Evolutionary conservation across 2,888 invertebrate species (phyloP).

Genomic region (Cheiracanthium punctorium): DNA sequence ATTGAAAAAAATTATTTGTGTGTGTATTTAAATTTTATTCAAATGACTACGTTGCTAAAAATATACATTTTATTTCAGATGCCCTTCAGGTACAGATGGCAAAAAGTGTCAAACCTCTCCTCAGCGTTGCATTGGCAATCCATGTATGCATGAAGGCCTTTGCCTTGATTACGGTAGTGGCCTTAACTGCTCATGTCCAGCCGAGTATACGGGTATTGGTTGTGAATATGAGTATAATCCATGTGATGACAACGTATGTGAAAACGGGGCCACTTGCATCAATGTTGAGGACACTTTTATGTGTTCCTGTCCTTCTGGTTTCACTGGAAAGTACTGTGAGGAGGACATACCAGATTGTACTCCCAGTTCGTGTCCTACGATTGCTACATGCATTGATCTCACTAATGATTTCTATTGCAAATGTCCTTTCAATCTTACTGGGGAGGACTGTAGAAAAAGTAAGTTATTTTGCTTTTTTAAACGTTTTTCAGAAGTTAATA

Average conservation of each 20-base stretch:
- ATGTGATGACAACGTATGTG: slow-evolving; percentile 80
- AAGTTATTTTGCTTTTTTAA: slow-evolving; percentile 75
- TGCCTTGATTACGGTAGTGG: slow-evolving; percentile 97
- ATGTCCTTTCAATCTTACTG: slow-evolving; percentile 97
- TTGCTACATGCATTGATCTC: slow-evolving; percentile 92
- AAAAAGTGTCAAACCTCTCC: slow-evolving; percentile 98
- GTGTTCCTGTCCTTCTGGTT: slow-evolving; percentile 87
- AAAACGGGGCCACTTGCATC: slow-evolving; percentile 91
- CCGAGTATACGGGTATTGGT: slow-evolving; percentile 89
- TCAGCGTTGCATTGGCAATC: slow-evolving; percentile 93
- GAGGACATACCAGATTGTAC: slow-evolving; percentile 93
- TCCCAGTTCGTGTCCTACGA: slow-evolving; percentile 94
- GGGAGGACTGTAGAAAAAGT: slow-evolving; percentile 97
- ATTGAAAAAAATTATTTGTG: too few relatives aligned
- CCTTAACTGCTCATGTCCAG: slow-evolving; percentile 94
- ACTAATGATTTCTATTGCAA: slow-evolving; percentile 95
- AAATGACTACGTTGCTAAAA: too few relatives aligned
- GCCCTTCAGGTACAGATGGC: slow-evolving; percentile 95
- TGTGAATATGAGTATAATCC: slow-evolving; percentile 93
- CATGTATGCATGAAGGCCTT: slow-evolving; percentile 96
- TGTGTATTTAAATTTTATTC: too few relatives aligned
- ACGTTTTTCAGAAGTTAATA: neutral
- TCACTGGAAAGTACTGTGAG: slow-evolving; percentile 88
- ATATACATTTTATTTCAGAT: slow-evolving; percentile 80
- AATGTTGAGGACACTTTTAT: slow-evolving; percentile 81